Evolutionary conservation across 2,113 vertebrate species (phyloP).

Genomic region (Nibea albiflora): DNA sequence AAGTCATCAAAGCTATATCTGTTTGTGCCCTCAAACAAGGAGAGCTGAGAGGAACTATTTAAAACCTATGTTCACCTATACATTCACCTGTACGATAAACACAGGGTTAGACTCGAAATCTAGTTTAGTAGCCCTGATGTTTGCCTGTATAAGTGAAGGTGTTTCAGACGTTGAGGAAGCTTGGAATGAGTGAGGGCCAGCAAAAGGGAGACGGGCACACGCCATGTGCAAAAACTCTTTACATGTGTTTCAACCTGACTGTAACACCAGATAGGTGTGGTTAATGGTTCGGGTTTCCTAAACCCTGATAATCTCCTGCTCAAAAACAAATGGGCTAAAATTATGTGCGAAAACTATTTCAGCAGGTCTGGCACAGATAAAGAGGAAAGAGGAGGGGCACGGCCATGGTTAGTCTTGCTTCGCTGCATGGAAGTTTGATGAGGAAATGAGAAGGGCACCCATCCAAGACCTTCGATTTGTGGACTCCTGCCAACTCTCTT

Average conservation of each 20-base stretch:
- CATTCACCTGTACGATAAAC: constrained; percentile 4
- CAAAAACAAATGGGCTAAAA: constrained; percentile 25
- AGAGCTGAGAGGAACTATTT: constrained; percentile 33
- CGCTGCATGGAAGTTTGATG: constrained; percentile 51
- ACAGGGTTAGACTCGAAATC: constrained; percentile 41
- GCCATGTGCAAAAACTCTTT: constrained; percentile 39
- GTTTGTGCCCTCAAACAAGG: constrained; percentile 22
- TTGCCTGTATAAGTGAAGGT: constrained; percentile 56
- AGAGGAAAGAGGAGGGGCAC: constrained; percentile 36
- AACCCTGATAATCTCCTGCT: constrained; percentile 32
- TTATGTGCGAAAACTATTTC: constrained; percentile 35
- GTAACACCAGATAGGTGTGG: constrained; percentile 36
- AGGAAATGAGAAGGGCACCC: constrained; percentile 54
- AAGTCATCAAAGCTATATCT: constrained; percentile 44
- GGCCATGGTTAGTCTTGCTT: constrained; percentile 26
- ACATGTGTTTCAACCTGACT: constrained; percentile 27
- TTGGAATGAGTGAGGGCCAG: constrained; percentile 59
- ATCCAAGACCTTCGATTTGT: constrained; percentile 56
- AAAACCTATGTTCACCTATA: not conserved
- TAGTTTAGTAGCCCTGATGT: constrained; percentile 38
- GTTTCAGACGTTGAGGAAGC: constrained; percentile 59
- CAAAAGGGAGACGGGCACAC: constrained; percentile 67
- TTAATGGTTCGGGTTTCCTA: constrained; percentile 20
- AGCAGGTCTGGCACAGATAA: constrained; percentile 35
- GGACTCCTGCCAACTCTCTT: constrained; percentile 45